Percentiles rank a stretch among this genome's conserved stretches.
These are phyloP conservation scores for Quadriops clusia DNA, from an alignment of 2,888 invertebrate species.

Conservation along the genomic window DNA sequence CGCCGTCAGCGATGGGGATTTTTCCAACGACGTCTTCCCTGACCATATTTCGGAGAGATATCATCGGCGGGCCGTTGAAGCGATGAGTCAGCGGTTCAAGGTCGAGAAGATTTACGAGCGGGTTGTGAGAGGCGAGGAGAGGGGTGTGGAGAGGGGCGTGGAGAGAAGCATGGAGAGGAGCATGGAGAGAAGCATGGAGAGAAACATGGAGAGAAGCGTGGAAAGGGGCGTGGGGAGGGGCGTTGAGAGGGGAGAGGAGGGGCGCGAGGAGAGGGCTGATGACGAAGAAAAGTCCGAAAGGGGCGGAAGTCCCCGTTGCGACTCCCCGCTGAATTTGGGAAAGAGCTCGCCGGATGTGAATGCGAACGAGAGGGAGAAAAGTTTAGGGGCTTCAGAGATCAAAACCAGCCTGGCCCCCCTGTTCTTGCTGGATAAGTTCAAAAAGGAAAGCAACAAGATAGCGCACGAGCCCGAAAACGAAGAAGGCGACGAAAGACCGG, in stretches of 20 bases:
- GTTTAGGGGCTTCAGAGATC: slow-evolving; percentile 27
- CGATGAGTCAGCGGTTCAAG: too few species aligned
- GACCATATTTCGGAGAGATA: slow-evolving; percentile 20
- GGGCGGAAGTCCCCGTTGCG: slow-evolving; percentile 19
- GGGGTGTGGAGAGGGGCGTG: too few species aligned
- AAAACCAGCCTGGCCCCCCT: slow-evolving; percentile 36
- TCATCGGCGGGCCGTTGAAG: too few species aligned
- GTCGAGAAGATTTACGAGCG: too few species aligned
- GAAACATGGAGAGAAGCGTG: too few species aligned
- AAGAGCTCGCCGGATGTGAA: slow-evolving; percentile 38
- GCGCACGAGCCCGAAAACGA: slow-evolving; percentile 31
- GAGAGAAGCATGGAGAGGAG: too few species aligned
- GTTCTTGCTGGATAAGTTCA: slow-evolving; percentile 33
- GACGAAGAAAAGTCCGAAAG: slow-evolving; percentile 24
- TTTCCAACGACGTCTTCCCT: slow-evolving; percentile 43
- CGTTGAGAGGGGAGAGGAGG: too few species aligned
- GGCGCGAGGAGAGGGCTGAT: slow-evolving; percentile 8
- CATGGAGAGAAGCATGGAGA: too few species aligned
- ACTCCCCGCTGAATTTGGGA: slow-evolving; percentile 35
- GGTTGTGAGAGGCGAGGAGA: too few species aligned
- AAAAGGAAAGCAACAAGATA: slow-evolving; percentile 32
- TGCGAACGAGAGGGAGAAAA: slow-evolving; percentile 33
- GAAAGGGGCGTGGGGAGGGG: too few species aligned
- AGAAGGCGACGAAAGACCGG: slow-evolving; percentile 36
- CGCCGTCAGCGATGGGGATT: slow-evolving; percentile 47